Conservation (phyloP, 2,888 invertebrate genomes). For the Sycophila texana region DNA sequence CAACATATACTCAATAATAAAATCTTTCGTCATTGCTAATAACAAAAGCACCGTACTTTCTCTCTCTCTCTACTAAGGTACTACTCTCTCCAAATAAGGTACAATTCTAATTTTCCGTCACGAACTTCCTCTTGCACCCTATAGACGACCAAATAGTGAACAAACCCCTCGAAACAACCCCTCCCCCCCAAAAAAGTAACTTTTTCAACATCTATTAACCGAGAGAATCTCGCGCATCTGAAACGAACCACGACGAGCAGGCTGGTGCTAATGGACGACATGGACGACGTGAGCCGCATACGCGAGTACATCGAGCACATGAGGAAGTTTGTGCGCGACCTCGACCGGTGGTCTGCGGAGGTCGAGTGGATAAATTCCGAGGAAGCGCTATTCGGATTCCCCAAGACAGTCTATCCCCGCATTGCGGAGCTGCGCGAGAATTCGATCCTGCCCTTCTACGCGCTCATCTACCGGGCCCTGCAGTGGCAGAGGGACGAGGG, state of each 20-base stretch:
- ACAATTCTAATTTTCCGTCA: no score
- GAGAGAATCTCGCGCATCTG: no score
- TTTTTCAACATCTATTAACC: no score
- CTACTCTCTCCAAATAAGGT: no score
- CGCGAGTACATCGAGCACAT: conserved; percentile 88
- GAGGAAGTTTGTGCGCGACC: conserved; percentile 84
- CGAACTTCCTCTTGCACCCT: not conserved
- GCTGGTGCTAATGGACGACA: conserved; percentile 87
- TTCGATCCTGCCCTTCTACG: conserved; percentile 83
- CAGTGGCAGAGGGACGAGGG: conserved; percentile 88
- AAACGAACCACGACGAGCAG: conserved; percentile 56
- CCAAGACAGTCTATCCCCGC: conserved; percentile 84
- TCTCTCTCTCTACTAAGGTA: no score
- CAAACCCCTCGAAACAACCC: no score
- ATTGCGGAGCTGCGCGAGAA: conserved; percentile 86
- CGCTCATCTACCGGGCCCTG: conserved; percentile 81
- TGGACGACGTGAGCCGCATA: conserved; percentile 88
- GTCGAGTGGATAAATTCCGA: conserved; percentile 93
- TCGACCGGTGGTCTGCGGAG: conserved; percentile 85
- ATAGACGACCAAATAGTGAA: no score
- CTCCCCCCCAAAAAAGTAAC: no score
- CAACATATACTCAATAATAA: no score
- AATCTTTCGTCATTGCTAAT: no score
- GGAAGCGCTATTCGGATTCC: conserved; percentile 90
- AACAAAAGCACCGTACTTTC: no score